Evolutionary conservation across 2,888 invertebrate species (phyloP).

Genomic region (Cheilosia soror): DNA sequence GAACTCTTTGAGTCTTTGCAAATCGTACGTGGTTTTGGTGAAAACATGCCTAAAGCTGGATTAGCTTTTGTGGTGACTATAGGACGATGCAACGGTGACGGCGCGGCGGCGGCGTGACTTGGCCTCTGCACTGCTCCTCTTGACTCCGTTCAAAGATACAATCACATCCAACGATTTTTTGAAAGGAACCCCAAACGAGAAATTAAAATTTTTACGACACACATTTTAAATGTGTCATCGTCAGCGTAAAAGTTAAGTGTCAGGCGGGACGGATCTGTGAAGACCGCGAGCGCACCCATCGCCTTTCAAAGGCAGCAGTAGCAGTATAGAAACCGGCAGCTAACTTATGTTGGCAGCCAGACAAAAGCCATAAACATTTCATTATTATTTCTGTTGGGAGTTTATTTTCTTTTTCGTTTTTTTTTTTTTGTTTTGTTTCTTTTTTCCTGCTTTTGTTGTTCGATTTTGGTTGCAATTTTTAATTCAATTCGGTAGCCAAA

Average conservation of each 20-base stretch:
- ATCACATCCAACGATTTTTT: background rate
- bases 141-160: slow-evolving; percentile 10
- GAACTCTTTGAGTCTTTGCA: slow-evolving; percentile 36
- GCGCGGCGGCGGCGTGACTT: slow-evolving; percentile 27
- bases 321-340: slow-evolving; percentile 20
- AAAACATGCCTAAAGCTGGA: slow-evolving; percentile 37
- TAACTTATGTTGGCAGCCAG: slow-evolving; percentile 66
- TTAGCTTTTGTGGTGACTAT: slow-evolving; percentile 40
- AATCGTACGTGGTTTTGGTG: slow-evolving; percentile 58
- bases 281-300: slow-evolving; percentile 2
- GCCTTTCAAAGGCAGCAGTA: background rate
- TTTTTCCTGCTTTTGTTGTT: slow-evolving; percentile 10
- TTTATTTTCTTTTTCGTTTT: slow-evolving; percentile 9
- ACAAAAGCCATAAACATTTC: slow-evolving; percentile 72
- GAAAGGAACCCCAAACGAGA: slow-evolving; percentile 44
- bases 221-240: slow-evolving; percentile 70
- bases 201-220: slow-evolving; percentile 66
- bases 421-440: slow-evolving; percentile 18
- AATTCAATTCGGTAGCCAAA: slow-evolving; percentile 67
- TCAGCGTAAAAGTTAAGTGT: slow-evolving; percentile 51
- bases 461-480: slow-evolving; percentile 61
- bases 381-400: slow-evolving; percentile 50
- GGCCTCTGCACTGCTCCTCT: slow-evolving; percentile 5
- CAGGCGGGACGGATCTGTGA: slow-evolving; percentile 31
- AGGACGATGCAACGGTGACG: too few species aligned